Evolutionary conservation across 30 jellyfish, hydroid and myxozoan genomes (phyloP).

Genomic region (Aurelia aurita): DNA sequence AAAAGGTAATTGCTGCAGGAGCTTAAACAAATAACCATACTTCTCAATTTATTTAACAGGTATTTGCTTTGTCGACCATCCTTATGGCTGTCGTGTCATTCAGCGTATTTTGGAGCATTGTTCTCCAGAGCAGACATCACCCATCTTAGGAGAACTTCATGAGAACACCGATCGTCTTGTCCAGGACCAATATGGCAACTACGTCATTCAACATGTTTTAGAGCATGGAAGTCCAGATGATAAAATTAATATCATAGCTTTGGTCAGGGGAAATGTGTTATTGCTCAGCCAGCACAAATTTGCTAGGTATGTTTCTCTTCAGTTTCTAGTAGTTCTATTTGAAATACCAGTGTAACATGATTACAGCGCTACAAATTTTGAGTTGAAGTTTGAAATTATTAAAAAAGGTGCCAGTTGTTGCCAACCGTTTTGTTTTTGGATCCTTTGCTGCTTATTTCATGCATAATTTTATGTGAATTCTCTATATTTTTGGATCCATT

Average conservation of each 20-base stretch:
- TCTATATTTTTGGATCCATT: too few relatives aligned
- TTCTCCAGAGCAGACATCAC: conserved; percentile 93
- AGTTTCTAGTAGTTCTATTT: not conserved
- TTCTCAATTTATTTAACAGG: conserved; percentile 30
- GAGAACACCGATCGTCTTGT: conserved; percentile 96
- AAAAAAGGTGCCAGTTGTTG: too few relatives aligned
- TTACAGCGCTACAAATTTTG: too few relatives aligned
- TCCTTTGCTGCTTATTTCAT: too few relatives aligned
- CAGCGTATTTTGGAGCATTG: conserved; percentile 99
- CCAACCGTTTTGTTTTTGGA: too few relatives aligned
- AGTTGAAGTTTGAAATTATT: too few relatives aligned
- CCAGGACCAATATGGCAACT: conserved; percentile 99
- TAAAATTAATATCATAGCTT: conserved; percentile 69
- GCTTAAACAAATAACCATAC: too few relatives aligned
- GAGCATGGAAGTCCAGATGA: conserved; percentile 99
- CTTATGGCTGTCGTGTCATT: conserved; percentile 99
- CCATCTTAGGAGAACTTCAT: conserved; percentile 90
- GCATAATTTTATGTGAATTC: too few relatives aligned
- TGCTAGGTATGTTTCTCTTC: conserved; percentile 85
- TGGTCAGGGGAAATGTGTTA: conserved; percentile 95
- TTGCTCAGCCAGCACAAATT: conserved; percentile 97
- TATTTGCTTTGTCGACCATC: conserved; percentile 99
- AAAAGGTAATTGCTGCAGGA: too few relatives aligned
- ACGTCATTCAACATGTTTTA: conserved; percentile 98
- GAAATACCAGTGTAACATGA: not conserved